Evolutionary conservation across 2,888 invertebrate species (phyloP), one percentile per base, ranked within the genome.

Genomic region (Stenodera caucasica): DNA sequence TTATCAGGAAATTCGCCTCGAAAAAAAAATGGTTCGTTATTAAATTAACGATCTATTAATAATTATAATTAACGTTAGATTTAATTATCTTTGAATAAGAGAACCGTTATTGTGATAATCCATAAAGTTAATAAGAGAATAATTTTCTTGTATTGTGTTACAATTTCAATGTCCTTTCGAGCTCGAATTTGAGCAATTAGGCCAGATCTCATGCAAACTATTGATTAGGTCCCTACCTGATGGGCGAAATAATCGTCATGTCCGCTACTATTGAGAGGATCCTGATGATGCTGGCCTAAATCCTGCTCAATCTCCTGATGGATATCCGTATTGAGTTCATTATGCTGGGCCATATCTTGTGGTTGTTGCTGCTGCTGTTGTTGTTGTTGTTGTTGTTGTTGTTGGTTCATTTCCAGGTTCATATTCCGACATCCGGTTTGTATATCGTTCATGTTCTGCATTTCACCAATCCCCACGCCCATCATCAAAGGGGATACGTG

Each of bases 401-500:
- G 37, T 37, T 40, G 37, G 18, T 40, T 71, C 51, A 75, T 71
- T 61, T 75, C 72, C 67, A 69, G 71, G 58, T 69, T 40, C 9
- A 40, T 11, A 40, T 40, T 40, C 11, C 40, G 40, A 12, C 61
- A 67, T 67, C 58, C 67, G 65, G 56, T 68, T 64, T 70, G 74
- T 68, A 78, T 72, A 52, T 78, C 77, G 60, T 74, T 76, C 71
- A 78, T 73, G 59, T 71, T 73, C 67, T 75, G 70, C 69, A 78
- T 69, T 49, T 77, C 78, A 55, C 71, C 72, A 71, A 79, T 77
- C 70, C 77, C 77, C 70, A 79, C 78, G 68, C 81, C 80, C 76
- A 81, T 77, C 77, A 81, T 78, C 70, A 81, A 72, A 65, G 81
- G 80, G 71, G 81, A 78, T 67, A 80, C 78, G 74, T 79, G 79